Evolutionary conservation across 2,888 invertebrate genomes (phyloP).

Genomic region (Polymixis lichenea): DNA sequence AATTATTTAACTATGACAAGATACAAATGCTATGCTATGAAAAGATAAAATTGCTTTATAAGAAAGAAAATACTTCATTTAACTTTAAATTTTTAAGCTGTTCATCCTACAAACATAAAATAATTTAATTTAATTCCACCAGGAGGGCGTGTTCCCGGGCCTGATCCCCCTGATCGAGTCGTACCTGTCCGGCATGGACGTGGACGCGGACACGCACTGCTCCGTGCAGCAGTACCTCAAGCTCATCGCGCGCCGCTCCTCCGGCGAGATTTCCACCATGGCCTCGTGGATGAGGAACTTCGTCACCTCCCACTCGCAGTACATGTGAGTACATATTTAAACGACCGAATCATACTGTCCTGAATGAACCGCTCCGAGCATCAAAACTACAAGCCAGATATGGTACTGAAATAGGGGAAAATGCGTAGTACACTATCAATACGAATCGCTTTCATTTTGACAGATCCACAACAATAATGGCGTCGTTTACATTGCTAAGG

Average conservation of each 20-base stretch:
- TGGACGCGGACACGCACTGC: conserved; percentile 99
- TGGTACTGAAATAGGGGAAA: too few relatives aligned
- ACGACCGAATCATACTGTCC: background rate
- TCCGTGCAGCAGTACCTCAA: conserved; percentile 99
- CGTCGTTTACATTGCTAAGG: too few relatives aligned
- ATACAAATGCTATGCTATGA: too few relatives aligned
- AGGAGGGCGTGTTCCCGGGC: conserved; percentile 98
- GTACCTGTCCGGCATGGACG: conserved; percentile 98
- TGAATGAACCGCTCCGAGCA: background rate
- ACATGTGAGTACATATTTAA: conserved; percentile 77
- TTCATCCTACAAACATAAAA: background rate
- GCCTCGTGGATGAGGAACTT: conserved; percentile 98
- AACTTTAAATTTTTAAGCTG: too few relatives aligned
- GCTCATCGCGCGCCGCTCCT: conserved; percentile 96
- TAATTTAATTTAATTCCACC: conserved; percentile 1
- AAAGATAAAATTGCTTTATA: too few relatives aligned
- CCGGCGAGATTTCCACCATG: conserved; percentile 97
- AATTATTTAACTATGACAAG: too few relatives aligned
- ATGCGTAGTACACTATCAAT: too few relatives aligned
- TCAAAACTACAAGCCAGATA: background rate
- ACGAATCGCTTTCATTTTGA: too few relatives aligned
- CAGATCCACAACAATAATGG: too few relatives aligned
- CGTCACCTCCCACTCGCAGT: conserved; percentile 96
- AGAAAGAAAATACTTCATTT: too few relatives aligned
- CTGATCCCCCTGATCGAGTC: conserved; percentile 98